Evolutionary conservation across 2,113 vertebrate genomes (phyloP).

Genomic region (Rutilus rutilus): DNA sequence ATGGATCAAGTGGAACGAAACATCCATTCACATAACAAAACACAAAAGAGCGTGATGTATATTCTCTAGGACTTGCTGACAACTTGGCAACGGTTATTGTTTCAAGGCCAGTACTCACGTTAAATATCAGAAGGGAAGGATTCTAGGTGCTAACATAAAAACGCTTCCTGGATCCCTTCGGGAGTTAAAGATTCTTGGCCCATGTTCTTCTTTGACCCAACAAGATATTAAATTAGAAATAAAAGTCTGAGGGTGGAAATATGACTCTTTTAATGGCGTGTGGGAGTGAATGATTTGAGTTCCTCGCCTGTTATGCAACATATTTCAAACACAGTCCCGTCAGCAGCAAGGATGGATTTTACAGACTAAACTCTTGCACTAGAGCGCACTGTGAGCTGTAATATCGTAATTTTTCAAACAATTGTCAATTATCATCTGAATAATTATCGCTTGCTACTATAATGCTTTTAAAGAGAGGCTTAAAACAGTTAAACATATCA

Average conservation of each 20-base stretch:
- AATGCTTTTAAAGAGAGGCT: neutral
- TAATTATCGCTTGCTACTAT: neutral
- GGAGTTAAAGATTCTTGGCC: conserved; percentile 29
- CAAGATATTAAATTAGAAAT: conserved; percentile 33
- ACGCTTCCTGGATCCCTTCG: conserved; percentile 8
- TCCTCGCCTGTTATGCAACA: conserved; percentile 36
- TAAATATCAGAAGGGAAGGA: neutral
- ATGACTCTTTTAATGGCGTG: conserved; percentile 41
- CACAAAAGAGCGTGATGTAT: conserved; percentile 26
- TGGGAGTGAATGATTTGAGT: conserved; percentile 44
- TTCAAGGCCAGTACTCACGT: conserved; percentile 13
- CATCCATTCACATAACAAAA: conserved; percentile 30
- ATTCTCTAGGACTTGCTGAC: conserved; percentile 25
- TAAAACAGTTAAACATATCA: neutral
- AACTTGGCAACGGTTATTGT: neutral
- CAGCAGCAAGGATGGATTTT: conserved; percentile 40
- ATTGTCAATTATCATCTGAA: neutral
- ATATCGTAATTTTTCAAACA: conserved; percentile 1
- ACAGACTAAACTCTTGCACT: conserved; percentile 52
- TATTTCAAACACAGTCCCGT: conserved; percentile 43
- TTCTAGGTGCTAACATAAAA: conserved; percentile 9
- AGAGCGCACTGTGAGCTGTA: neutral
- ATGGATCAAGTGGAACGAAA: conserved; percentile 1
- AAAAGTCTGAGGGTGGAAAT: conserved; percentile 35
- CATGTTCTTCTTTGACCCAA: conserved; percentile 37